phyloP scores from a whole-genome alignment of 2,888 invertebrate species.

The Cephus spinipes region DNA sequence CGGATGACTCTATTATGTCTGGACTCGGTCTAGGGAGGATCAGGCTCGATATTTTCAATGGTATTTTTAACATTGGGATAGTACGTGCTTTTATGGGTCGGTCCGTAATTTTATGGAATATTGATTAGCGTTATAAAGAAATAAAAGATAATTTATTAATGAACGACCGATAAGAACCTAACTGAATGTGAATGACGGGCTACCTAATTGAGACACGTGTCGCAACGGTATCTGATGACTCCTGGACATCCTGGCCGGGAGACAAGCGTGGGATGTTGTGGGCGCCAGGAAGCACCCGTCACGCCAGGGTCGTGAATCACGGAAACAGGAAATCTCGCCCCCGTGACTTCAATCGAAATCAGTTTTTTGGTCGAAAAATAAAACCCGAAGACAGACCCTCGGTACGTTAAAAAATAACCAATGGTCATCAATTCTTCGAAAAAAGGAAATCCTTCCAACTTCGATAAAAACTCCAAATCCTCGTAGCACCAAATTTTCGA shows the following conservation, averaged over 20 bases:
- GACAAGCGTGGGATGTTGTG: slow-evolving; percentile 35
- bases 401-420: background rate
- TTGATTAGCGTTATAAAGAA: background rate
- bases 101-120: background rate
- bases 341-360: slow-evolving; percentile 57
- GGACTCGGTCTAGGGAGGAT: background rate
- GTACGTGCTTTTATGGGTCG: background rate
- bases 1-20: background rate
- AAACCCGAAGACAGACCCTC: background rate
- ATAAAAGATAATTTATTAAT: slow-evolving; percentile 2
- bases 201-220: slow-evolving; percentile 12
- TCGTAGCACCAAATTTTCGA: background rate
- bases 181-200: slow-evolving; percentile 9
- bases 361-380: slow-evolving; percentile 1
- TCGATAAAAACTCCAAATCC: background rate
- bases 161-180: slow-evolving; percentile 2
- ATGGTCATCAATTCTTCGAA: background rate
- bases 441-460: background rate
- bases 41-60: background rate
- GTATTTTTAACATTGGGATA: background rate
- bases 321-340: slow-evolving; percentile 57
- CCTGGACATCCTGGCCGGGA: slow-evolving; percentile 31
- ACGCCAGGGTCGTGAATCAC: slow-evolving; percentile 50
- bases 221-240: slow-evolving; percentile 9
- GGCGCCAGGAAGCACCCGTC: slow-evolving; percentile 53